phyloP scores from a whole-genome alignment of 2,888 invertebrate species.

The Stomorhina lunata region DNA sequence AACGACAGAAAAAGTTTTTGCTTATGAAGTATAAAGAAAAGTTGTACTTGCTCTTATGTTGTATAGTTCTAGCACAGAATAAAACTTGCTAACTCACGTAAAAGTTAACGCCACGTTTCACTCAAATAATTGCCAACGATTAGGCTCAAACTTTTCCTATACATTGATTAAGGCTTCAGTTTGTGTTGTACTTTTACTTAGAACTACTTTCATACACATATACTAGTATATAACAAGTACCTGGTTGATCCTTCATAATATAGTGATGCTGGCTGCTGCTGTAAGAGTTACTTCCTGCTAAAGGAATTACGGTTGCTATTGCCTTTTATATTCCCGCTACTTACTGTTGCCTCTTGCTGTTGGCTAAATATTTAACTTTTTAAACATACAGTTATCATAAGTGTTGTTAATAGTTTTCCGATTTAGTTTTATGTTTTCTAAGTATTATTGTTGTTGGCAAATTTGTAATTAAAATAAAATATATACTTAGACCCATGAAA shows the following conservation, averaged over 20 bases:
- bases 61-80: too few species aligned
- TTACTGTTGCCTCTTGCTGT: slow-evolving; percentile 40
- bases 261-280: background rate
- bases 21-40: background rate
- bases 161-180: slow-evolving; percentile 77
- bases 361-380: slow-evolving; percentile 61
- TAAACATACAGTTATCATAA: slow-evolving; percentile 55
- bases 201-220: background rate
- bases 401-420: slow-evolving; percentile 65
- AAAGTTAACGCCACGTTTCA: slow-evolving; percentile 78
- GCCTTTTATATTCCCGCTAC: slow-evolving; percentile 5
- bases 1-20: too few species aligned
- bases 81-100: slow-evolving; percentile 71
- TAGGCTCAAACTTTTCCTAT: slow-evolving; percentile 76
- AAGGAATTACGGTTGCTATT: background rate
- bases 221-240: too few species aligned
- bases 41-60: background rate
- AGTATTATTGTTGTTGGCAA: slow-evolving; percentile 54
- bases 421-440: slow-evolving; percentile 59
- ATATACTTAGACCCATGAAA: background rate
- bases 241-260: background rate
- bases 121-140: slow-evolving; percentile 78
- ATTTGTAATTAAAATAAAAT: slow-evolving; percentile 58
- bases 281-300: background rate
- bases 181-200: slow-evolving; percentile 23